These are phyloP conservation scores for Sceliomorpha sp. DNA, from an alignment of 2,888 invertebrate species.

Conservation along the genomic window DNA sequence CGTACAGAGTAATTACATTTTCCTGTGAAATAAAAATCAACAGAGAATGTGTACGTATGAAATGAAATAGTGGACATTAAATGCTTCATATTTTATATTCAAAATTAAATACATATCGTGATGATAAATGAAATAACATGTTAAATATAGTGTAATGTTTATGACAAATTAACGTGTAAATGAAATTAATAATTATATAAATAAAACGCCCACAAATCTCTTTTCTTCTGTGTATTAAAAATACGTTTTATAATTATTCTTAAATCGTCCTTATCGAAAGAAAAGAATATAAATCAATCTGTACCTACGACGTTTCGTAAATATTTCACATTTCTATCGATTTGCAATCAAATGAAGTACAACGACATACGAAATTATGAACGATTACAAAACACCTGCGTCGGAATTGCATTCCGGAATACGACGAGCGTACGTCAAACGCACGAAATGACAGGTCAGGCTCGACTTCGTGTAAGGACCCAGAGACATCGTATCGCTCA, in stretches of 20 bases:
- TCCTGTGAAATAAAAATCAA: too few species aligned
- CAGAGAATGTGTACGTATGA: too few species aligned
- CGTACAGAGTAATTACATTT: too few species aligned
- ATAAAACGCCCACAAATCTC: too few species aligned
- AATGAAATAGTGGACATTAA: too few species aligned
- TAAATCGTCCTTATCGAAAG: conserved; percentile 1
- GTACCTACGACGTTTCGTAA: conserved; percentile 4
- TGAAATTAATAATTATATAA: too few species aligned
- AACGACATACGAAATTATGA: conserved; percentile 8
- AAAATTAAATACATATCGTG: too few species aligned
- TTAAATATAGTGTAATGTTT: too few species aligned
- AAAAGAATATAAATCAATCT: neutral
- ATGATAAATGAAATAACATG: too few species aligned
- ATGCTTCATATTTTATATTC: too few species aligned
- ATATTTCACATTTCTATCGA: conserved; percentile 13
- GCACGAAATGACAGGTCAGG: conserved; percentile 21
- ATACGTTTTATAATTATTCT: conserved; percentile 13
- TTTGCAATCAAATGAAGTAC: conserved; percentile 16
- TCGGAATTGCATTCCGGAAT: conserved; percentile 11
- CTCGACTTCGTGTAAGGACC: conserved; percentile 20
- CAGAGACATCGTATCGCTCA: conserved; percentile 13
- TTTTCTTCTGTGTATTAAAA: conserved; percentile 14
- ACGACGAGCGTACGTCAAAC: conserved; percentile 5
- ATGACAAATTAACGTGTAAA: neutral
- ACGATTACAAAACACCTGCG: conserved; percentile 3